phyloP scores from a whole-genome alignment of 2,113 vertebrate species.

The Enhydra lutris region DNA sequence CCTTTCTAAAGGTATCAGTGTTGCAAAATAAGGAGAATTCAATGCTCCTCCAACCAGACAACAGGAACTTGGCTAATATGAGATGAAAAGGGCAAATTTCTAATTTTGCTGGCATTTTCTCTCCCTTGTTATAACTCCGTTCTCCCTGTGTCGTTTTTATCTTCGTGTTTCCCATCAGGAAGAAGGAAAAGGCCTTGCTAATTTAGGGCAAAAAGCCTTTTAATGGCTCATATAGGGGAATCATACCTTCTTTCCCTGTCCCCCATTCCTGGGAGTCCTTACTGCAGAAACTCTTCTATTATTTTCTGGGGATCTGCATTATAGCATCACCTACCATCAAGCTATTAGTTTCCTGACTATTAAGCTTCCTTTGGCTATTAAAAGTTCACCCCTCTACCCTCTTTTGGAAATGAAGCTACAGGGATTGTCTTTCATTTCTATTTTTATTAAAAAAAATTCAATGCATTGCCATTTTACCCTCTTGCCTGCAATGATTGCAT shows the following conservation, averaged over 20 bases:
- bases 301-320: constrained; percentile 4
- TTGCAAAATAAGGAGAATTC: background rate
- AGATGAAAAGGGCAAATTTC: background rate
- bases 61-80: background rate
- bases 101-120: background rate
- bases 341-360: constrained; percentile 28
- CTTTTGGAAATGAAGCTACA: constrained; percentile 66
- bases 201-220: background rate
- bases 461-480: constrained; percentile 61
- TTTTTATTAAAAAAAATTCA: constrained; percentile 75
- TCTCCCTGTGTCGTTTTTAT: background rate
- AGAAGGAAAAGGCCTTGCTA: background rate
- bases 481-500: constrained; percentile 24
- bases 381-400: constrained; percentile 53
- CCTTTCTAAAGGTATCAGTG: background rate
- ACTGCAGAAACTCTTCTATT: background rate
- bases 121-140: background rate
- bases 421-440: constrained; percentile 62
- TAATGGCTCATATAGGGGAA: background rate
- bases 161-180: background rate
- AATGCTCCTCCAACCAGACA: background rate
- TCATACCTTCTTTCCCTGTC: background rate
- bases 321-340: background rate
- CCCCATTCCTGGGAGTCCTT: background rate
- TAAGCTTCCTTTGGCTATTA: constrained; percentile 55